Base-by-base conservation (phyloP, 1,140 invertebrate species). In the Sogatella furcifera region DNA sequence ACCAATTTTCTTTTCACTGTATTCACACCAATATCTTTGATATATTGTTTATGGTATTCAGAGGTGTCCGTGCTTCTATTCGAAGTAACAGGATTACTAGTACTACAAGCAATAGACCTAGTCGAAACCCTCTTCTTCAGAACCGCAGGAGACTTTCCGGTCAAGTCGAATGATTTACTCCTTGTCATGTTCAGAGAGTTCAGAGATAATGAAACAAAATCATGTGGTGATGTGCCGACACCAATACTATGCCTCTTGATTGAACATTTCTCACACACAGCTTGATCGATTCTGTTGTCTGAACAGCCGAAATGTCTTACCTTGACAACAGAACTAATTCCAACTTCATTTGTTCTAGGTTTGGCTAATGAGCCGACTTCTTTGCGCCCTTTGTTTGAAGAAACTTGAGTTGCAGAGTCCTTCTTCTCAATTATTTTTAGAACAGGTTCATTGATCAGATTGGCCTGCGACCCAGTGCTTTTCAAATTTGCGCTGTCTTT, bases 191-290 rank as follows among this genome's bases (percentile, higher is more conserved):
- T 57, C 31, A 63, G 19, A 52, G 59, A 31, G 31, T 24, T 56
- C 46, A 62, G 38, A 21, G 60, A 62, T 15, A 63, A 22, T 17
- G 31, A 13, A 59, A 68, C 67, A 56, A 63, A 52, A 13, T 67
- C 66, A n/a, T 76, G 69, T 2, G 71, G 67, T 34, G 24, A 21
- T 62, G 62, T 53, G 28, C 76, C 76, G n/a, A 76, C 70, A 54
- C 68, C 75, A 9, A 80, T 66, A 38, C 65, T 71, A n/a, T 65
- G 68, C 59, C 75, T 79, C 28, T 61, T 60, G 0, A 72, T 64
- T 14, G 69, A 72, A 67, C 80, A 82, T 68, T 75, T 78, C 13
- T 74, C 72, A 68, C 80, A 82, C 13, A 75, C 64, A 21, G 72
- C 68, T 57, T 77, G 74, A 44, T 68, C 68, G 17, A 78, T 68